phyloP scores from a whole-genome alignment of 2,888 invertebrate genomes.

The Tetranychus truncatus region DNA sequence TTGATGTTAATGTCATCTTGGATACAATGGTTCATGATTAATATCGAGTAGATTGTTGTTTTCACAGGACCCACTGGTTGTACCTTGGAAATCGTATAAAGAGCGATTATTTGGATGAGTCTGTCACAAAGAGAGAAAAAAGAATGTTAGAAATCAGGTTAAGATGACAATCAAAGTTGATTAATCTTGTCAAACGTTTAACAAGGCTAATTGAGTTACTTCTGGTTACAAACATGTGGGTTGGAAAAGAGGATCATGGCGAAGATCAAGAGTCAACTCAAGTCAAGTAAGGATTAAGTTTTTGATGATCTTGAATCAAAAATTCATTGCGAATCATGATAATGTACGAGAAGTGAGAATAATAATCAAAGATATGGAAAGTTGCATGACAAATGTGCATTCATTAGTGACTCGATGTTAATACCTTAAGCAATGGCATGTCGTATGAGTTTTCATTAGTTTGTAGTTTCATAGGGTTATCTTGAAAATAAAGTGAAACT shows the following conservation, averaged over 20 bases:
- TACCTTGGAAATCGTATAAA: background rate
- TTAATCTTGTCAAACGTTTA: background rate
- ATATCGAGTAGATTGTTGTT: background rate
- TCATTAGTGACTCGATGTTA: background rate
- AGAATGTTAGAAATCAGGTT: background rate
- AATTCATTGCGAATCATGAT: background rate
- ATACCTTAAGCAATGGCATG: slow-evolving; percentile 14
- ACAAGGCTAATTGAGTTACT: background rate
- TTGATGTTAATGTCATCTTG: background rate
- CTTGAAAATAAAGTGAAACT: slow-evolving; percentile 13
- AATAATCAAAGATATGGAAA: background rate
- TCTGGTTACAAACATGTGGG: background rate
- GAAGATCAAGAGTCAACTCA: background rate
- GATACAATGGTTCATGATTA: background rate
- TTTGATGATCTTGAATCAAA: background rate
- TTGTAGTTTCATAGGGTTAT: slow-evolving; percentile 2
- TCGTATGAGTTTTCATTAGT: slow-evolving; percentile 11
- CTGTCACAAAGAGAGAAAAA: background rate
- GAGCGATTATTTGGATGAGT: background rate
- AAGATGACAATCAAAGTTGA: background rate
- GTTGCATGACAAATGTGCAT: background rate
- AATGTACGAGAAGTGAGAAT: background rate
- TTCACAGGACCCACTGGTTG: background rate
- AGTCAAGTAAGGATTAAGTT: background rate
- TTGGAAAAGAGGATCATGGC: background rate